Conservation (phyloP, 2,797 vertebrate genomes). For the Myioborus melanocephalus region DNA sequence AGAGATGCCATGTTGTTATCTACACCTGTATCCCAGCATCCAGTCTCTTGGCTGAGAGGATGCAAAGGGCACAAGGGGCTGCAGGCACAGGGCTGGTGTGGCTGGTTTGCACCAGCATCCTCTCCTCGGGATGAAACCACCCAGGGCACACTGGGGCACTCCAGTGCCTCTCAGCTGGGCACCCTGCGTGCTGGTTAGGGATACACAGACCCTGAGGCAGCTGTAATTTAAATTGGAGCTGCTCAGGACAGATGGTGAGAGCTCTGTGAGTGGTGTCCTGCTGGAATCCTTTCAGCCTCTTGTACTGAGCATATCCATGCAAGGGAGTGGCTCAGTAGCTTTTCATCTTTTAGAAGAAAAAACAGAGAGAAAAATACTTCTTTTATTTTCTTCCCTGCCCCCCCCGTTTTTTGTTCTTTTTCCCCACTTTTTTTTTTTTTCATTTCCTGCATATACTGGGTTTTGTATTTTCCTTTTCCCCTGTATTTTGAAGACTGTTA, state of each 20-base stretch:
- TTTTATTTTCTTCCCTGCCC: neutral
- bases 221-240: neutral
- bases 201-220: neutral
- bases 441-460: neutral
- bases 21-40: neutral
- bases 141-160: fast-evolving
- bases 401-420: neutral
- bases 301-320: neutral
- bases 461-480: conserved; percentile 41
- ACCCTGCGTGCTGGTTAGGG: neutral
- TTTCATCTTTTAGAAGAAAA: conserved; percentile 6
- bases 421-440: neutral
- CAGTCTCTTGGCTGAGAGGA: neutral
- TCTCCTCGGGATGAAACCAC: neutral
- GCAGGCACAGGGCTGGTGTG: neutral
- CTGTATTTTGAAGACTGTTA: conserved; percentile 59
- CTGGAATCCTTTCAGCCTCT: conserved; percentile 29
- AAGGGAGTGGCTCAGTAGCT: neutral
- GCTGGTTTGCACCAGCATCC: neutral
- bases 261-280: neutral
- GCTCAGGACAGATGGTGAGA: neutral
- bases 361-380: neutral
- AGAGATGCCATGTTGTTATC: fast-evolving
- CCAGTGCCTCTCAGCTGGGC: neutral
- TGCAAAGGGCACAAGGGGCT: neutral